Evolutionary conservation across 2,888 invertebrate species (phyloP).

Genomic region (Glaucopsyche alexis): DNA sequence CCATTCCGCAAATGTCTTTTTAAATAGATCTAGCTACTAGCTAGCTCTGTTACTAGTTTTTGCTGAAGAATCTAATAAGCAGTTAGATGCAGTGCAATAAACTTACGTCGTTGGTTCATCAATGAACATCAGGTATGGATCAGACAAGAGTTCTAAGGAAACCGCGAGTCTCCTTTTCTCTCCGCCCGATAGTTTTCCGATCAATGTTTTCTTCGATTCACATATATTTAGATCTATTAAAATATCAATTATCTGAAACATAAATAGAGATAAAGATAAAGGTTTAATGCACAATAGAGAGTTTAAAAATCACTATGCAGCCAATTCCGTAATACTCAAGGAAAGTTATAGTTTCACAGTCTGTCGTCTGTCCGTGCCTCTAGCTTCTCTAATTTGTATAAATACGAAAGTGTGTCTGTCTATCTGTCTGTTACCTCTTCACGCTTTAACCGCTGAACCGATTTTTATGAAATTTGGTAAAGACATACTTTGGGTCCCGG

Average conservation of each 20-base stretch:
- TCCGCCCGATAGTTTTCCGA: slow-evolving; percentile 88
- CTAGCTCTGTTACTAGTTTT: not conserved
- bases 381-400: too few species aligned
- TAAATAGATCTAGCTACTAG: not conserved
- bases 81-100: not conserved
- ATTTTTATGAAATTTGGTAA: too few species aligned
- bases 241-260: slow-evolving; percentile 27
- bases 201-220: slow-evolving; percentile 73
- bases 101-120: slow-evolving; percentile 92
- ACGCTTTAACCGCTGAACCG: too few species aligned
- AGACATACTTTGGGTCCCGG: too few species aligned
- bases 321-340: too few species aligned
- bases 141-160: slow-evolving; percentile 90
- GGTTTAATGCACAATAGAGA: too few species aligned
- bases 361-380: too few species aligned
- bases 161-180: slow-evolving; percentile 90
- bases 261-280: not conserved
- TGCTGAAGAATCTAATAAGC: not conserved
- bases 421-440: too few species aligned
- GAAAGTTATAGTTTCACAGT: too few species aligned
- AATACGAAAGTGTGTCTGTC: too few species aligned
- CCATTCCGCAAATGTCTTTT: not conserved
- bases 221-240: slow-evolving; percentile 27
- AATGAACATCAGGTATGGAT: slow-evolving; percentile 92
- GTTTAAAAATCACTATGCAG: too few species aligned